Base-by-base conservation (phyloP, 2,797 vertebrate genomes). In the Muscicapa striata region DNA sequence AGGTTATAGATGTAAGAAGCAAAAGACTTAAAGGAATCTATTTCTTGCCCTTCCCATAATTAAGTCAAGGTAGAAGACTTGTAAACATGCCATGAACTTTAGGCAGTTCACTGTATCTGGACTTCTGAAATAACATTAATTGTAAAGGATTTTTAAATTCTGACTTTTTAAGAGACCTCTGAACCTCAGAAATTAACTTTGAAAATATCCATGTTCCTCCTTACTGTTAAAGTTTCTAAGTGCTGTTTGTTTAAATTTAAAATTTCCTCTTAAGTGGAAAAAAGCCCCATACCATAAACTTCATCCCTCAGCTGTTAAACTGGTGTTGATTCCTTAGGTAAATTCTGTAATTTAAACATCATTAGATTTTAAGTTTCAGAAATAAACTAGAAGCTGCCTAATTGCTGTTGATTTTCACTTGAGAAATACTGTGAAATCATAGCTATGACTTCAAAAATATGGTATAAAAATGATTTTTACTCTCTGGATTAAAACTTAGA, bases 331-430 rank as follows among this genome's bases (percentile, higher is more conserved):
- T 95, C 61, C 24, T 77, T 78, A 84, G 43, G 45, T 93, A 94
- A 89, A 92, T 59, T 48, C 69, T 93, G 51, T 83, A 58, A 83
- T 90, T 96, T 90, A 63, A 92, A 81, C 51, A 86, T 95, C 27
- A 21, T 88, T 90, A 80, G 62, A 73, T 87, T 97, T 89, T 69
- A 81, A 87, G 34, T 63, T 51, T 62, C 34, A 94, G 34, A 82
- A 86, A 86, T 81, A 79, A 86, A 93, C 63, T 81, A 77, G 34
- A 96, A 89, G 16, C 52, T 85, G 32, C 22, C 68, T 54, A 68
- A 10, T 67, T 69, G 29, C 48, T 86, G 38, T 30, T 83, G 36
- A 19, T 72, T 94, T 89, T 54, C n/a, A 45, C 22, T n/a, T 94
- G 69, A 79, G n/a, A 81, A 93, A 85, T 59, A 21, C 13, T 78